Evolutionary conservation across 2,888 invertebrate species (phyloP), one percentile per base, ranked within the genome.

Genomic region (Catocala sponsa): DNA sequence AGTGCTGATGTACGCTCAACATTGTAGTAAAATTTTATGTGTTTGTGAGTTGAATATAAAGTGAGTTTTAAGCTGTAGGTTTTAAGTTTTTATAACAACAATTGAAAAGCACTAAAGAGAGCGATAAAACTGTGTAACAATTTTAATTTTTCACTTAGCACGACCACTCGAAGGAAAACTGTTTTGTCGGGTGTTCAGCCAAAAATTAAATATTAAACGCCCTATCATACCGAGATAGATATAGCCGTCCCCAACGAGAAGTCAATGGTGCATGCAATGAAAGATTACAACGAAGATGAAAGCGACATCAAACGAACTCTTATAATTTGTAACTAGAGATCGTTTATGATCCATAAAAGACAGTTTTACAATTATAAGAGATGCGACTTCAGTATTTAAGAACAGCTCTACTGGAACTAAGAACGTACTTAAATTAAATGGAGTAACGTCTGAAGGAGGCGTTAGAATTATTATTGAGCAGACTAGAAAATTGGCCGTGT

Each of bases 341-440:
- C 25, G 57, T 74, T 79, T 68, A 74, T 67, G 69, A 60, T 68
- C 68, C 65, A 65, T 73, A 74, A 76, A 76, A 71, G 46, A 71
- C 70, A 76, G 70, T 78, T 75, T 78, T 70, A 79, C 77, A 82
- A 79, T 82, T 80, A 78, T 74, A 73, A 77, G 63, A 65, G 70
- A 80, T 77, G 78, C 78, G 76, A 69, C 74, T 74, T 65, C 71
- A 74, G 73, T 75, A 76, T 79, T 82, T 80, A 74, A 76, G 78
- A 75, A 57, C 74, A 77, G 76, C 78, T 79, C 76, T 66, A 70
- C 76, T 81, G 82, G 76, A 78, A 81, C 83, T 78, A 79, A 82
- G 78, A 78, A 74, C 74, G 76, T 83, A 77, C 78, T 82, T 80
- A 76, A 78, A 76, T 78, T 83, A 82, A 79, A 84, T 76, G 74